These are phyloP conservation scores for Euphysa ruthae DNA, from an alignment of 30 jellyfish, hydroid and myxozoan genomes.

Conservation along the genomic window DNA sequence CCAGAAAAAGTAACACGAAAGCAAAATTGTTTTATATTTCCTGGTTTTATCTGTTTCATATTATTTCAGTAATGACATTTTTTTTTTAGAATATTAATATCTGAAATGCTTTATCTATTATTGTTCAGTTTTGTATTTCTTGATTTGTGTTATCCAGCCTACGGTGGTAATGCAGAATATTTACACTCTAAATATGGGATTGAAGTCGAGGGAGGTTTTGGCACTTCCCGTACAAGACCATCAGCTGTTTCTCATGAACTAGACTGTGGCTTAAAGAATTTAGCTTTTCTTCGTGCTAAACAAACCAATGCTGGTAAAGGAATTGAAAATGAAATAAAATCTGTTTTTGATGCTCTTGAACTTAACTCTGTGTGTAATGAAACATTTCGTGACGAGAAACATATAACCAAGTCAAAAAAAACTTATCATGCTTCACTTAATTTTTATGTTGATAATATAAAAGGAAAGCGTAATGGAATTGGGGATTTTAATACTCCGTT, in stretches of 20 bases:
- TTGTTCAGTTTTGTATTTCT: no score
- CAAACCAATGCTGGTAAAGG: constrained; percentile 32
- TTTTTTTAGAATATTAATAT: no score
- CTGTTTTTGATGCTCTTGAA: constrained; percentile 74
- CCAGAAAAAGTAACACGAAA: no score
- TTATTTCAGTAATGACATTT: no score
- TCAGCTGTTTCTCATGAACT: background rate
- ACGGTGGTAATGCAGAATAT: no score
- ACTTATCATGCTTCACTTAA: constrained; percentile 1
- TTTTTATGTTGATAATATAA: constrained; percentile 53
- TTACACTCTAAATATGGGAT: no score
- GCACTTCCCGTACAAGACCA: no score
- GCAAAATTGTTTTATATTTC: no score
- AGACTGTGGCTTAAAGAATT: constrained; percentile 64
- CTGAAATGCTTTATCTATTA: no score
- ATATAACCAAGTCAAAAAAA: background rate
- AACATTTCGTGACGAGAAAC: constrained; percentile 14
- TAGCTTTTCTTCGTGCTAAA: constrained; percentile 65
- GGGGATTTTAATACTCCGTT: constrained; percentile 61
- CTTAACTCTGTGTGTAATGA: constrained; percentile 42
- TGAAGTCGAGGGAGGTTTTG: no score
- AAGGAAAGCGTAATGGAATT: background rate
- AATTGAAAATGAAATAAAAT: background rate
- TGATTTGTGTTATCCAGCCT: no score
- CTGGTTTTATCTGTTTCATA: no score